A percentile compares a stretch with the other conserved stretches of the same genome.
Conservation (phyloP, 2,888 invertebrate species). For the Nemapogon koenigi region DNA sequence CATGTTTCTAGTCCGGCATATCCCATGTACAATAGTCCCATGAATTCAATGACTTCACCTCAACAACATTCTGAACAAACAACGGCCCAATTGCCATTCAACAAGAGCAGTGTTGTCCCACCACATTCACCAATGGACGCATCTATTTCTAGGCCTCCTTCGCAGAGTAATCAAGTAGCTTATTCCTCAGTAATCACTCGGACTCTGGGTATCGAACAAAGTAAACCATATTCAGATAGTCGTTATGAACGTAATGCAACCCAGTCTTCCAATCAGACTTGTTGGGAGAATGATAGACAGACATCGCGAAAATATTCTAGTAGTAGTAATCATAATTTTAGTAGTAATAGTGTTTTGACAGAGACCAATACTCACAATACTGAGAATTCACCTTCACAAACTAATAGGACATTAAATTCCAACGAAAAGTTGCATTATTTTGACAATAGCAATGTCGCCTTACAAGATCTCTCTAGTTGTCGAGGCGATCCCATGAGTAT, state of each 20-base stretch:
- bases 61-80: conserved; percentile 65
- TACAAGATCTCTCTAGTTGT: conserved; percentile 77
- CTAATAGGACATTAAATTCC: conserved; percentile 48
- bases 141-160: conserved; percentile 69
- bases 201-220: conserved; percentile 70
- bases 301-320: conserved; percentile 54
- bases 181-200: conserved; percentile 86
- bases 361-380: conserved; percentile 57
- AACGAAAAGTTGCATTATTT: conserved; percentile 69
- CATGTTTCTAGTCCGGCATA: conserved; percentile 82
- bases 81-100: conserved; percentile 26
- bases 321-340: conserved; percentile 43
- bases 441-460: conserved; percentile 66
- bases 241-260: conserved; percentile 60
- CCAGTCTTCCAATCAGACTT: conserved; percentile 53
- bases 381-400: conserved; percentile 48
- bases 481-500: conserved; percentile 79
- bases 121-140: conserved; percentile 76
- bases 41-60: conserved; percentile 77
- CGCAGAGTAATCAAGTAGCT: conserved; percentile 69
- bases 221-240: conserved; percentile 53
- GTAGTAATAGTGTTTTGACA: conserved; percentile 40
- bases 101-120: conserved; percentile 58
- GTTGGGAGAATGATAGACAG: conserved; percentile 67
- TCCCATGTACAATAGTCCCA: conserved; percentile 85